Base-by-base conservation (phyloP, 2,113 vertebrate genomes). In the Mormyrus iriodes region DNA sequence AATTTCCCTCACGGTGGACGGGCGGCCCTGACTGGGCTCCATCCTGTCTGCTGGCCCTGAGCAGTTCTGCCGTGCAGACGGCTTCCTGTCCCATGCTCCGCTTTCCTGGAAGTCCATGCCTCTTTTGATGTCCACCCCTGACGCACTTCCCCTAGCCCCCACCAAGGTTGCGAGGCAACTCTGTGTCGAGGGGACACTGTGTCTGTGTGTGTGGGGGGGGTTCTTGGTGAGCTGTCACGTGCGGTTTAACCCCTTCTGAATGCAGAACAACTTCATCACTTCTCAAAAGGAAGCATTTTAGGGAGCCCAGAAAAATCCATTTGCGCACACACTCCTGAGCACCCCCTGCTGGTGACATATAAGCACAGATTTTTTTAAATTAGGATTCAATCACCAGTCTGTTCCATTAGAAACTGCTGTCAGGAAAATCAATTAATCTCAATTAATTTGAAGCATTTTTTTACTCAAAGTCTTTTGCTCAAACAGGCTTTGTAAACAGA, bases 81-180 rank as follows among this genome's bases (percentile, higher is more conserved):
- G 21, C 69, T 85, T 89, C 88, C 88, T 61, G 31, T 65, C 42
- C 88, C 6, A 8, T n/a, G 19, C 1, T 58, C 35, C 5, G 76
- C 55, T 31, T 69, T 85, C 88, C 79, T 48, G 88, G 35, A 58
- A 53, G 88, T 89, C n/a, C 10, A 24, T 31, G 35, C 76, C n/a
- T 85, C 51, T 89, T n/a, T 83, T 89, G 88, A 89, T 49, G 51
- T 58, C 76, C 76, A 39, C 27, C 12, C 44, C 42, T 89, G 88
- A 89, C 88, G 88, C 88, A 89, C 24, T 89, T 89, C 88, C 82
- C 82, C 79, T 49, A 21, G 13, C 35, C 73, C 35, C 73, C 73
- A 79, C 73, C 24, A 24, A 44, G 79, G 88, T 58, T 84, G 49
- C 21, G 24, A 82, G 51, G 52, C 31, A 52, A 88, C 46, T 31